Evolutionary conservation across 1,140 invertebrate species (phyloP), one percentile per base, ranked within the genome.

Genomic region (Portunus trituberculatus): DNA sequence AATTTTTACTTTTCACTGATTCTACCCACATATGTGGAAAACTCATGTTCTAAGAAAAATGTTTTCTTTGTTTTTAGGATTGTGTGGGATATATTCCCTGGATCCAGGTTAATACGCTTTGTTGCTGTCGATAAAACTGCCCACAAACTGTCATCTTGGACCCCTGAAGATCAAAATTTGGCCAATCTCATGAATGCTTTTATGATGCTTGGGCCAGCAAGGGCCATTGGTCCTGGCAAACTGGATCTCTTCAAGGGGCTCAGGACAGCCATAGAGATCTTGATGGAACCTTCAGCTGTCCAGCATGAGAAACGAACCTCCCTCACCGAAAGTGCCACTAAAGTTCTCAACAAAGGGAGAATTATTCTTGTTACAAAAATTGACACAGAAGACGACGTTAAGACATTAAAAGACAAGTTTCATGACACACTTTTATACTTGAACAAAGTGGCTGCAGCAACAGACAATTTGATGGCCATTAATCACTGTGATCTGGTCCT

Each of bases 1-100:
- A 59, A 14, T 59, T 59, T 59, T 20, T 59, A 59, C 52, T 14
- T 59, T 59, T 25, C 25, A 76, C 67, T n/a, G 67, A n/a, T n/a
- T 1, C 67, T n/a, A 2, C 67, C n/a, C 20, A 20, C 48, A n/a
- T 2, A 76, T 7, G 0, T 76, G 6, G 67, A 20, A 25, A 2
- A n/a, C 67, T 39, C 39, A n/a, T 25, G 20, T n/a, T 76, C 12
- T 76, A n/a, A n/a, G 12, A 76, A 76, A 7, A 76, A n/a, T 76
- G 67, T 76, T 76, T 25, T 94, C 32, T 93, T 93, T 84, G 16
- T 67, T 94, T 92, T 83, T 95, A 96, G 96, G 32, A 99, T 99
- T 96, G 98, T 99, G 10, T 99, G 99, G 98, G 99, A 99, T 97
- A 97, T 99, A 39, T 99, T 99, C 97, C 99, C 99, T 0, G 97